Conservation (phyloP, 2,888 invertebrate genomes). For the Acronicta psi region DNA sequence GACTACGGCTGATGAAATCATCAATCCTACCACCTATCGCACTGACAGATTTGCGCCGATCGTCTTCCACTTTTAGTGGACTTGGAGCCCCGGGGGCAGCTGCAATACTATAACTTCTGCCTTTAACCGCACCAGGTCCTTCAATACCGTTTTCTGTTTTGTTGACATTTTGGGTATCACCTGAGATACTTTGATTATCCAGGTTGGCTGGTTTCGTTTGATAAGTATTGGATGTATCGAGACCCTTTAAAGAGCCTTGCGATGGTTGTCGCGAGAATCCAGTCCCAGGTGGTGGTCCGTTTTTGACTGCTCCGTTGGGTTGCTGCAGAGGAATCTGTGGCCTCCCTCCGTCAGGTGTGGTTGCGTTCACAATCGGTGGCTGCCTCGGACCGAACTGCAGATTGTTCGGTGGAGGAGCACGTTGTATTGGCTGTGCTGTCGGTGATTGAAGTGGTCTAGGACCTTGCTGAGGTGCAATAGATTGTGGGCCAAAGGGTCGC, state of each 20-base stretch:
- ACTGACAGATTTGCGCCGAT: slow-evolving; percentile 85
- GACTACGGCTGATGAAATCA: slow-evolving; percentile 76
- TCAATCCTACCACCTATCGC: slow-evolving; percentile 82
- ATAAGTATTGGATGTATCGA: slow-evolving; percentile 72
- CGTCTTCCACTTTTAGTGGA: slow-evolving; percentile 83
- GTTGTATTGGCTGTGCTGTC: slow-evolving; percentile 72
- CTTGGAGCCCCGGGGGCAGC: slow-evolving; percentile 85
- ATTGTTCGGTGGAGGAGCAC: slow-evolving; percentile 84
- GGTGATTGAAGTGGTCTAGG: slow-evolving; percentile 73
- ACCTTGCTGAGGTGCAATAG: slow-evolving; percentile 75
- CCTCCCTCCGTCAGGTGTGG: slow-evolving; percentile 77
- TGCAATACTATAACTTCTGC: slow-evolving; percentile 87
- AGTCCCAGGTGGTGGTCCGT: slow-evolving; percentile 61
- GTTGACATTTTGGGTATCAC: slow-evolving; percentile 73
- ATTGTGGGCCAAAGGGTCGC: slow-evolving; percentile 79
- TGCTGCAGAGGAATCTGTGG: slow-evolving; percentile 65
- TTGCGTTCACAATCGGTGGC: slow-evolving; percentile 69
- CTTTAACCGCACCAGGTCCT: slow-evolving; percentile 82
- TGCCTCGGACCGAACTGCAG: slow-evolving; percentile 86
- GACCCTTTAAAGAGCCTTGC: slow-evolving; percentile 77
- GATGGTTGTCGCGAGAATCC: slow-evolving; percentile 81
- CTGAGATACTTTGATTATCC: slow-evolving; percentile 78
- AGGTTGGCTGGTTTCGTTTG: slow-evolving; percentile 83
- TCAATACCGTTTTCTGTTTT: slow-evolving; percentile 80
- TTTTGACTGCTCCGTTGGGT: slow-evolving; percentile 73